Base-by-base conservation (phyloP, 2,113 vertebrate genomes). In the Chaetodon auriga region DNA sequence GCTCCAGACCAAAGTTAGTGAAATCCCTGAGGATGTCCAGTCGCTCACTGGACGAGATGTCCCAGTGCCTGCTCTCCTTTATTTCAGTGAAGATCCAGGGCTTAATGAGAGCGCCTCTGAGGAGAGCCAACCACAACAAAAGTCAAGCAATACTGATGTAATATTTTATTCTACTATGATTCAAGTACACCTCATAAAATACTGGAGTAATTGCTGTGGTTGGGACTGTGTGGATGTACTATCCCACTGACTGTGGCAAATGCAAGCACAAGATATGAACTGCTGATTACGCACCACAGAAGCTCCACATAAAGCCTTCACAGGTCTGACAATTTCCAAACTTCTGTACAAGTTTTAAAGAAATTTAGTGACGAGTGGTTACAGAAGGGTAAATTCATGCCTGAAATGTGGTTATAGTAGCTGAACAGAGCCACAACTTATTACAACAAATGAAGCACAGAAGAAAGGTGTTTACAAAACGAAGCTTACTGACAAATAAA, bases 81-180 rank as follows among this genome's bases (percentile, higher is more conserved):
- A 99, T 97, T 92, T 99, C 98, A 0, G 98, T 99, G 93, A 99
- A 99, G 70, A 99, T 95, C 98, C 98, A 99, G 0, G 98, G 98
- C 84, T 99, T 99, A 81, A 99, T 96, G 62, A 99, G 96, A 0
- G 98, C 98, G 0, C 98, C 98, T 30, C 98, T 99, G 89, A 0
- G 54, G 70, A 69, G 10, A 61, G 15, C 0, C 10, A 15, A 30
- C 2, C 21, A 62, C 0, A 0, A 66, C 23, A 49, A 38, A 45
- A 36, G 11, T 66, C 25, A 64, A 43, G 5, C 45, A 69, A 19
- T n/a, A 16, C 49, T 54, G n/a, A 3, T 41, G 1, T 41, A 41
- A 41, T 6, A 55, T 55, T 57, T 60, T 7, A 36, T 30, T 30
- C 30, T 30, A 30, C 3, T 30, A 30, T 30, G 30, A 30, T 30